Evolutionary conservation across 37 sponge, comb jelly and placozoan genomes (phyloP), one percentile per base, ranked within the genome.

Genomic region (Theonella swinhoei): DNA sequence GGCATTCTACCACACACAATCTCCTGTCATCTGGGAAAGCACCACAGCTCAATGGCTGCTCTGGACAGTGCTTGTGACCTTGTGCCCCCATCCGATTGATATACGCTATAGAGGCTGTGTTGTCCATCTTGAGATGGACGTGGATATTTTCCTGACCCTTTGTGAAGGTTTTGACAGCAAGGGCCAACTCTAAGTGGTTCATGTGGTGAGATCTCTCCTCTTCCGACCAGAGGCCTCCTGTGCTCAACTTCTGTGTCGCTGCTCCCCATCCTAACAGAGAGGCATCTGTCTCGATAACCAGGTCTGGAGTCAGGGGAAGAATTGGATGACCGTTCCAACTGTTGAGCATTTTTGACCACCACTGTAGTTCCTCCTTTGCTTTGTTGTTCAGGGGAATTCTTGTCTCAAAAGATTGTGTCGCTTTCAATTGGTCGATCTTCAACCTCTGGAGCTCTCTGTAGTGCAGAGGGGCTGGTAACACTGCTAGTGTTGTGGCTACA

Each of bases 61-160:
- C 64, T 9, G 1, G 77, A 8, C 24, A 87, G 69, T 0, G 5
- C 33, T 20, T 25, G 64, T 7, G 71, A 80, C 5, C 42, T 28
- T 17, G 77, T 88, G 3, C 88, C 41, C 88, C 88, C 88, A 81
- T 88, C 34, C 8, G 47, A 70, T 80, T 87, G 42, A 87, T 22
- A 33, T 71, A 87, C 4, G 81, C 33, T 32, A 80, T n/a, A n/a
- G n/a, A n/a, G n/a, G n/a, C n/a, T n/a, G n/a, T n/a, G n/a, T n/a
- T n/a, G n/a, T n/a, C n/a, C n/a, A n/a, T n/a, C n/a, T n/a, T n/a
- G n/a, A n/a, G 35, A 0, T 9, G 73, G 34, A 87, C 28, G 26
- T 87, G 71, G 32, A 79, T 62, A 39, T 82, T 61, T 26, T 47
- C 60, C 78, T n/a, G 23, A 42, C 35, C 31, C 22, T 30, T 64